Base-by-base conservation (phyloP, 2,797 vertebrate species). In the Tauraco hartlaubi region DNA sequence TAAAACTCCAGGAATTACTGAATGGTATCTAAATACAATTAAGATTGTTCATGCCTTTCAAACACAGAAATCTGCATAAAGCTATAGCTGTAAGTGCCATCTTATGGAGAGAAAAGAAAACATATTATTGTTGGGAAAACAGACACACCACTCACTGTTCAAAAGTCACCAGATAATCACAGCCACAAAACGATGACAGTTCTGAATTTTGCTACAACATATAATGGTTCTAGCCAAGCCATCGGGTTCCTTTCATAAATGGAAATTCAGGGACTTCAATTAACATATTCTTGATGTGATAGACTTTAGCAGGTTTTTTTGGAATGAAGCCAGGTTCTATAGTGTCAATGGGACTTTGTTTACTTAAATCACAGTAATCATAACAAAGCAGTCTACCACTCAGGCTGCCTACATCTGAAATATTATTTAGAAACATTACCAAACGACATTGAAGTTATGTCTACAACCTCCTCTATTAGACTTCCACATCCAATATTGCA, bases 191-290 rank as follows among this genome's bases (percentile, higher is more conserved):
- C 75, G 56, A 91, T 48, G 78, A 92, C 61, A 73, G 81, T 28
- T 85, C 80, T 69, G 91, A 81, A 75, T 92, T 88, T 76, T 81
- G 35, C 69, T 49, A 90, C 63, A 86, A 51, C 55, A 69, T 63
- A 31, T 11, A 91, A 86, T 55, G 35, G 52, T 63, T 85, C 83
- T 90, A 89, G 48, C 55, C 74, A 91, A 51, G 52, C 63, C 44
- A 33, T 6, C 79, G 55, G 37, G 62, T 67, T 88, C 66, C 29
- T 5, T 92, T 86, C 35, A 10, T 56, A 93, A 94, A 93, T 61
- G 77, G 67, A 90, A 93, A 94, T 85, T 61, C 61, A 67, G 56
- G 51, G 92, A 74, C 74, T 94, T 39, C 29, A 94, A 71, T 93
- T 93, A 93, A 91, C 84, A 67, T 92, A 68, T 77, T 85, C 71